phyloP scores from a whole-genome alignment of 2,113 vertebrate genomes.

The Hemichromis elongatus region DNA sequence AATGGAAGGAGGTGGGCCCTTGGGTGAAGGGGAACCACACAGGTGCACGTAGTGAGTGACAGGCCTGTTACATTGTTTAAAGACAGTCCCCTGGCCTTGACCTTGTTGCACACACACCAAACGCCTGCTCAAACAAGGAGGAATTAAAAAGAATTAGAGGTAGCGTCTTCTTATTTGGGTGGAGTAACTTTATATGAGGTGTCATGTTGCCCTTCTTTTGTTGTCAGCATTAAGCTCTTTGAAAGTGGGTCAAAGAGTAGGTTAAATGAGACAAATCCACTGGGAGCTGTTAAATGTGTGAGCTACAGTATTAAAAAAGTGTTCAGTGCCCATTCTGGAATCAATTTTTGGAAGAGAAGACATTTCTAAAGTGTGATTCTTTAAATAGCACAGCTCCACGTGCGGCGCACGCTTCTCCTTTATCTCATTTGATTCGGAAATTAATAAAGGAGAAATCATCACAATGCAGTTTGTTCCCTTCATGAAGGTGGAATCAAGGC shows the following conservation, averaged over 20 bases:
- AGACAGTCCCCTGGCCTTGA: conserved; percentile 32
- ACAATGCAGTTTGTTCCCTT: background rate
- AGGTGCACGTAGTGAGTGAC: conserved; percentile 26
- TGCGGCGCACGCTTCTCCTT: background rate
- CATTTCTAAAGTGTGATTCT: background rate
- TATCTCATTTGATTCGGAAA: background rate
- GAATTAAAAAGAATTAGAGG: conserved; percentile 21
- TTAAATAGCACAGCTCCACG: background rate
- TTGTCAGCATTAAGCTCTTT: conserved; percentile 25
- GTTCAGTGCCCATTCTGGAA: background rate
- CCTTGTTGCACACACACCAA: conserved; percentile 30
- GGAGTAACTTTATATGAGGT: conserved; percentile 11
- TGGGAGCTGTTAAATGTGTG: conserved; percentile 15
- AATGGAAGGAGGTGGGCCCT: conserved; percentile 50
- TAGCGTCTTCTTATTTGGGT: background rate
- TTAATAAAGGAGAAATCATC: background rate
- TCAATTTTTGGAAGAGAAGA: background rate
- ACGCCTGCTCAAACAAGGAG: conserved; percentile 7
- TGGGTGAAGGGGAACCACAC: conserved; percentile 11
- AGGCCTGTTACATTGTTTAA: conserved; percentile 24
- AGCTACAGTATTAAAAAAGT: background rate
- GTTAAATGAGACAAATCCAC: conserved; percentile 27
- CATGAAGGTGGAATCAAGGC: background rate
- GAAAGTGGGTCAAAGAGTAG: conserved; percentile 53
- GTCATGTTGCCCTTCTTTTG: conserved; percentile 18